phyloP scores from a whole-genome alignment of 2,113 vertebrate species.

The Thryonomys swinderianus region DNA sequence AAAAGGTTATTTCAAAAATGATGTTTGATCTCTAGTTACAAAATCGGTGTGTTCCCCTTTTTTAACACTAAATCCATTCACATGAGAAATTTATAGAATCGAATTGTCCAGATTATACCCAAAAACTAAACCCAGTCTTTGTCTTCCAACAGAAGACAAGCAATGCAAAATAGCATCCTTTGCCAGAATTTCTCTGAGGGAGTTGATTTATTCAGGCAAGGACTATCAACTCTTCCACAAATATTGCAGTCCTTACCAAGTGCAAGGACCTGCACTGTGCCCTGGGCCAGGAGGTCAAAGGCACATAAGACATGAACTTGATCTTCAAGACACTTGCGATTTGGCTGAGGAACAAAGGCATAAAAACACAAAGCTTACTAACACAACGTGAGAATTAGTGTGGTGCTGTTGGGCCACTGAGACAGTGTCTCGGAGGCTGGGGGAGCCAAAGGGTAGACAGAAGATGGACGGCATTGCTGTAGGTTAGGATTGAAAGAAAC shows the following conservation, averaged over 20 bases:
- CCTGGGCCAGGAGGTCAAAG: neutral
- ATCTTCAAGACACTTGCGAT: neutral
- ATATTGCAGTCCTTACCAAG: neutral
- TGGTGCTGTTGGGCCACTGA: too few relatives aligned
- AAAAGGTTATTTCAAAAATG: conserved; percentile 33
- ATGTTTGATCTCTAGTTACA: neutral
- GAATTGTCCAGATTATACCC: neutral
- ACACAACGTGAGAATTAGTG: fast-evolving
- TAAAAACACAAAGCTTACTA: neutral
- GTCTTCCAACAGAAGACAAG: neutral
- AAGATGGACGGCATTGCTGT: neutral
- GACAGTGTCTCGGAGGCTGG: neutral
- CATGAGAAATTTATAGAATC: neutral
- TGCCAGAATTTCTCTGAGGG: neutral
- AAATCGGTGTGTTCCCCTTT: neutral
- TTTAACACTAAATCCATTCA: neutral
- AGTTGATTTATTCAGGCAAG: neutral
- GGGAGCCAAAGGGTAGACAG: neutral
- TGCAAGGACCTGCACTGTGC: neutral
- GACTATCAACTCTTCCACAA: neutral
- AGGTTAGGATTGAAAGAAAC: neutral
- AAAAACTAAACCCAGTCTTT: neutral
- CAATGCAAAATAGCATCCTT: neutral
- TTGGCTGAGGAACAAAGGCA: neutral
- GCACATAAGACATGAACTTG: fast-evolving